Evolutionary conservation across 2,888 invertebrate genomes (phyloP).

Genomic region (Trimorus sp.): DNA sequence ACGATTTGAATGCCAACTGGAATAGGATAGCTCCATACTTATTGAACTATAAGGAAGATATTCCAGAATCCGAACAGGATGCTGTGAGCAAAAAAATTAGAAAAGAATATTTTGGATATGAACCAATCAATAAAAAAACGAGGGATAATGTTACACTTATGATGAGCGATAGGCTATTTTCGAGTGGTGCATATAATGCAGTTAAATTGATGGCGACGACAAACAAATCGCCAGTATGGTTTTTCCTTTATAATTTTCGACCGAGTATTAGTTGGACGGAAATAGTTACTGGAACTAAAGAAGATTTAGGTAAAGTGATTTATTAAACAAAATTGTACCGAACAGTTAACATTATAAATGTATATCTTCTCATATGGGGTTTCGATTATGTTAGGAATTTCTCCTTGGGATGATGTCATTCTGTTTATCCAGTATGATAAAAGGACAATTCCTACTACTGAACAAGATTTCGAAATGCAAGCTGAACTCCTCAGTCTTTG

Average conservation of each 20-base stretch:
- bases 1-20: constrained; percentile 84
- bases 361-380: constrained; percentile 69
- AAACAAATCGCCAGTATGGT: constrained; percentile 84
- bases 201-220: constrained; percentile 82
- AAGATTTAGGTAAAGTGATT: constrained; percentile 83
- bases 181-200: constrained; percentile 83
- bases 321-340: neutral
- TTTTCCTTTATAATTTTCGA: constrained; percentile 85
- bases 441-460: constrained; percentile 51
- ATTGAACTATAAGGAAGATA: constrained; percentile 85
- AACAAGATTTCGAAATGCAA: neutral
- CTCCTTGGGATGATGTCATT: constrained; percentile 85
- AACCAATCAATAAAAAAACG: constrained; percentile 80
- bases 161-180: constrained; percentile 78
- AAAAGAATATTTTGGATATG: constrained; percentile 83
- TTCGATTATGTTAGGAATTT: constrained; percentile 81
- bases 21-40: constrained; percentile 84
- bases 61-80: constrained; percentile 81
- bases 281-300: constrained; percentile 81
- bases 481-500: constrained; percentile 82
- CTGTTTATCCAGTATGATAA: constrained; percentile 80
- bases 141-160: constrained; percentile 80
- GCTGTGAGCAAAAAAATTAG: constrained; percentile 83
- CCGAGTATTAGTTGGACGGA: constrained; percentile 84
- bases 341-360: constrained; percentile 4